phyloP scores from a whole-genome alignment of 2,888 invertebrate genomes.

The Barypeithes pellucidus region DNA sequence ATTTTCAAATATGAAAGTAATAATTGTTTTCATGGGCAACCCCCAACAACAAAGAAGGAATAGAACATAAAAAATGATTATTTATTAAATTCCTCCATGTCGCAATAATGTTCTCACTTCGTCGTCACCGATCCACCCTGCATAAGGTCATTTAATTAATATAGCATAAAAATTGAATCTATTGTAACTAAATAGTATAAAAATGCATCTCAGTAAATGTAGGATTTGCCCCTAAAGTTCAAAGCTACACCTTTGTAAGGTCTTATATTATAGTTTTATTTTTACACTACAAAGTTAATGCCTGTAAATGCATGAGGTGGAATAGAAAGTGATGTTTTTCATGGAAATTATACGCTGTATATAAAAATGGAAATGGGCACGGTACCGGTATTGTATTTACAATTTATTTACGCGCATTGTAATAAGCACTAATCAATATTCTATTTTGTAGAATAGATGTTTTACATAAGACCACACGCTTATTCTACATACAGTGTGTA shows the following conservation, averaged over 20 bases:
- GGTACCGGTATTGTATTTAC: neutral
- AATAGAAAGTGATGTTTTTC: slow-evolving; percentile 14
- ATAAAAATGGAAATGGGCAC: neutral
- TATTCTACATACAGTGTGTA: too few relatives aligned
- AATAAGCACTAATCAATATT: too few relatives aligned
- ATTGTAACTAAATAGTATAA: neutral
- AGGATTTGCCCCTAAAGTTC: slow-evolving; percentile 36
- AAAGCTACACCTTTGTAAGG: slow-evolving; percentile 12
- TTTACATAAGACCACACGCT: too few relatives aligned
- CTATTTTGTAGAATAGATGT: too few relatives aligned
- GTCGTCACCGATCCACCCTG: too few relatives aligned
- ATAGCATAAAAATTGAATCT: neutral
- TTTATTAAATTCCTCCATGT: too few relatives aligned
- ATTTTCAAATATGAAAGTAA: too few relatives aligned
- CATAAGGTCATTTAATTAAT: too few relatives aligned
- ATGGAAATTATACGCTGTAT: neutral
- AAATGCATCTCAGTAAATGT: slow-evolving; percentile 9
- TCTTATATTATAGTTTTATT: neutral
- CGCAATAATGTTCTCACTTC: too few relatives aligned
- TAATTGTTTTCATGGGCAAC: too few relatives aligned
- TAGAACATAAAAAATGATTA: too few relatives aligned
- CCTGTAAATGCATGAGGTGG: neutral
- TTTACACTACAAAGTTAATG: neutral
- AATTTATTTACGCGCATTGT: neutral
- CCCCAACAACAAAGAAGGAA: too few relatives aligned